These are phyloP conservation scores for Pyrrhosoma nymphula DNA, from an alignment of 2,888 invertebrate species.

Conservation along the genomic window DNA sequence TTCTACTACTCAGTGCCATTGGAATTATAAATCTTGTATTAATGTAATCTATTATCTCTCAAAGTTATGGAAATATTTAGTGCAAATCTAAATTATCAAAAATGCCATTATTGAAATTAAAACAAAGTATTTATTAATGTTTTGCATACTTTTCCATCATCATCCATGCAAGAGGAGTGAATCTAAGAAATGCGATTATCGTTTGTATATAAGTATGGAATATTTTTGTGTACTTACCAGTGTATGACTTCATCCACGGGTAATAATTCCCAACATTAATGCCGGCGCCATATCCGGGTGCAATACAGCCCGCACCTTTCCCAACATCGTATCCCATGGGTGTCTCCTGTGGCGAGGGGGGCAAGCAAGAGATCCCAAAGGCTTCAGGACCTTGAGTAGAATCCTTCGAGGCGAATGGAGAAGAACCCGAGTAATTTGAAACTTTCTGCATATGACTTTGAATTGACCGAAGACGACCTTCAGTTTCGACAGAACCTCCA, in stretches of 20 bases:
- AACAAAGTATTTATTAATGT: too few species aligned
- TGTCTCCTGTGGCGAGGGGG: neutral
- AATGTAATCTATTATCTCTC: too few species aligned
- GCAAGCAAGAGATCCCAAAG: neutral
- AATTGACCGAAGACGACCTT: neutral
- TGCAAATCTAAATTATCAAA: too few species aligned
- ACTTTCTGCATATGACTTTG: neutral
- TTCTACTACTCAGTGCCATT: too few species aligned
- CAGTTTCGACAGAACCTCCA: neutral
- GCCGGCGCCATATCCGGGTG: neutral
- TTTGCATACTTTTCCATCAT: too few species aligned
- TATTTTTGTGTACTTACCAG: slow-evolving; percentile 69
- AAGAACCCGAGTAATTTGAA: neutral
- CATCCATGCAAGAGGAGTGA: too few species aligned
- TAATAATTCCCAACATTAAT: slow-evolving; percentile 69
- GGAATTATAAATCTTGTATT: too few species aligned
- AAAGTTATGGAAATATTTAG: too few species aligned
- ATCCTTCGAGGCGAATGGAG: neutral
- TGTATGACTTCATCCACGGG: slow-evolving; percentile 72
- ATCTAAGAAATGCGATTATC: too few species aligned
- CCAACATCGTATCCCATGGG: neutral
- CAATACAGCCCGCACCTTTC: neutral
- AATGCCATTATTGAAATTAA: too few species aligned
- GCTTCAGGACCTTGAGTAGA: neutral
- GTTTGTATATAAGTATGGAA: too few species aligned